phyloP scores from a whole-genome alignment of 92 coral and sea anemone species.

The Porites divaricata region DNA sequence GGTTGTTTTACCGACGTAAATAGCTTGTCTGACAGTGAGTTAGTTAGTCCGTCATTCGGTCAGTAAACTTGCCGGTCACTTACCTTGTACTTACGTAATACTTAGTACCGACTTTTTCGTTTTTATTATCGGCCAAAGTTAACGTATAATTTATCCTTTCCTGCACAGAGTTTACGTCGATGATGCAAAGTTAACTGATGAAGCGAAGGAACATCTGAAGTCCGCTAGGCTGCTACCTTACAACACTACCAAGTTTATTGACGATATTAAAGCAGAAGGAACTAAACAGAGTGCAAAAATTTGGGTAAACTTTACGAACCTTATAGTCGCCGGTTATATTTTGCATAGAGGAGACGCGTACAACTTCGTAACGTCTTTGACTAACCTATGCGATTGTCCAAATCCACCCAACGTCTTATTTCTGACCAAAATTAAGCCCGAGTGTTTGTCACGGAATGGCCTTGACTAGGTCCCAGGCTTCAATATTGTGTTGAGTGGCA shows the following conservation, averaged over 20 bases:
- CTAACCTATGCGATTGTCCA: too few species aligned
- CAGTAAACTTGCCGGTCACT: neutral
- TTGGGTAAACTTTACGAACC: conserved; percentile 13
- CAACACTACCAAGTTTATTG: conserved; percentile 7
- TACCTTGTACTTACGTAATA: neutral
- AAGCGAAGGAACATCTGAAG: conserved; percentile 60
- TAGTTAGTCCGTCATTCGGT: neutral
- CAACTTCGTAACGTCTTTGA: too few species aligned
- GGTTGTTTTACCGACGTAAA: neutral
- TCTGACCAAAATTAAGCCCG: too few species aligned
- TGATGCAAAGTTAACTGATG: conserved; percentile 57
- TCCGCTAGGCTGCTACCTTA: neutral
- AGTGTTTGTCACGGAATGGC: too few species aligned
- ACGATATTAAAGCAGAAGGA: conserved; percentile 20
- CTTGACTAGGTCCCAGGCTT: too few species aligned
- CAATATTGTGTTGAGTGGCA: too few species aligned
- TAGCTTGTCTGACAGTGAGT: neutral
- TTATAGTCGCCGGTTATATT: too few species aligned
- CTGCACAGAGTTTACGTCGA: conserved; percentile 67
- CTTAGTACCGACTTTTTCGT: too few species aligned
- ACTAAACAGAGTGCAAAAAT: conserved; percentile 2
- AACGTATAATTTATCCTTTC: neutral
- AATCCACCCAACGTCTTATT: too few species aligned
- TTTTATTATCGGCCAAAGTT: too few species aligned
- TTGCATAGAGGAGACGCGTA: too few species aligned